Conservation (phyloP, 1,140 invertebrate genomes). For the Drosophila mauritiana region DNA sequence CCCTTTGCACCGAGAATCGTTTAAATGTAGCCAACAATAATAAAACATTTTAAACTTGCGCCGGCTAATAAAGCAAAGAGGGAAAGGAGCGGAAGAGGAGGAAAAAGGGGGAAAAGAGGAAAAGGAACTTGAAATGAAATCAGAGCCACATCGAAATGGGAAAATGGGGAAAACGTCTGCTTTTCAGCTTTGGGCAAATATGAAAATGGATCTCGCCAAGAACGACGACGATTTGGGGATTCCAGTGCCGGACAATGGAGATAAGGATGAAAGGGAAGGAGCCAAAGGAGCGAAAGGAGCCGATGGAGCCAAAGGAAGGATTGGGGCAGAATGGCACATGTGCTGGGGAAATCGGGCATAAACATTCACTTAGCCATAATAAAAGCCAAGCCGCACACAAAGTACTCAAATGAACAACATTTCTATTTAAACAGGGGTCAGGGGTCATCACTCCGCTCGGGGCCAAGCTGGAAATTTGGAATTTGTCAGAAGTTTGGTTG, state of each 20-base stretch:
- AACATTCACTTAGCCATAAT: conserved; percentile 75
- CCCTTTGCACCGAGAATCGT: conserved; percentile 39
- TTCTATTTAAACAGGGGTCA: conserved; percentile 46
- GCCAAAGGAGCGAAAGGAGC: background rate
- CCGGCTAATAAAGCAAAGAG: conserved; percentile 50
- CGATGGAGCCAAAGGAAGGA: conserved; percentile 7
- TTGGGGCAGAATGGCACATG: conserved; percentile 10
- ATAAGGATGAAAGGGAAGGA: conserved; percentile 10
- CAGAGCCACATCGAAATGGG: conserved; percentile 48
- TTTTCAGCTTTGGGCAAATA: conserved; percentile 46
- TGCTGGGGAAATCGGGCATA: conserved; percentile 66
- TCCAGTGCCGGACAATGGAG: conserved; percentile 39
- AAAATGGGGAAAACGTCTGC: conserved; percentile 31
- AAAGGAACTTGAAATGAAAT: conserved; percentile 63
- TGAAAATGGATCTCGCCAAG: conserved; percentile 51
- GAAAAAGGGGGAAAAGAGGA: conserved; percentile 17
- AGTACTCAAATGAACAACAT: conserved; percentile 61
- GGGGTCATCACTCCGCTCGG: background rate
- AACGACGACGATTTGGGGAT: conserved; percentile 24
- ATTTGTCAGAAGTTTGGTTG: conserved; percentile 47
- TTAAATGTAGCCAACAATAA: conserved; percentile 65
- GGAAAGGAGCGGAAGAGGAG: background rate
- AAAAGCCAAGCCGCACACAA: conserved; percentile 48
- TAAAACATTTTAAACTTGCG: conserved; percentile 59
- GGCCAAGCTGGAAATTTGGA: conserved; percentile 39